Conservation (phyloP, 2,888 invertebrate species). For the Chrysina gloriosa region DNA sequence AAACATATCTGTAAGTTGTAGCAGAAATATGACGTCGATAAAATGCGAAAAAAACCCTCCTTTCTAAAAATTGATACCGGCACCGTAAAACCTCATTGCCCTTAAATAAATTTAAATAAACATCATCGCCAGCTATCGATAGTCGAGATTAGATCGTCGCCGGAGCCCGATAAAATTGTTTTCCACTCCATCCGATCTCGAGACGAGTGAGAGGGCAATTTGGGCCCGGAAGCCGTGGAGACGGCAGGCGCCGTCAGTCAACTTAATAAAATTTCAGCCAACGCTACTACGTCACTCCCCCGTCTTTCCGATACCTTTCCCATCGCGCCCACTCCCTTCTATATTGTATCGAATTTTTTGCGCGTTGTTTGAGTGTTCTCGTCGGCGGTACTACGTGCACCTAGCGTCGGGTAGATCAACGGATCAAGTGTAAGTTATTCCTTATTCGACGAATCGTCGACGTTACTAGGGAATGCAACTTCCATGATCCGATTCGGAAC, state of each 20-base stretch:
- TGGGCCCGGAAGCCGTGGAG: no score
- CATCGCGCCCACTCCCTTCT: no score
- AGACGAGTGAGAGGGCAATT: conserved; percentile 6
- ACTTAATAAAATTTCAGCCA: conserved; percentile 11
- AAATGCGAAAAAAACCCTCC: no score
- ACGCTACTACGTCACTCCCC: no score
- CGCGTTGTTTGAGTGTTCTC: conserved; percentile 1
- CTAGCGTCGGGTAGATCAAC: conserved; percentile 7
- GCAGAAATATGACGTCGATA: no score
- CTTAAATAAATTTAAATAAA: neutral
- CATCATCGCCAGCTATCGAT: conserved; percentile 5
- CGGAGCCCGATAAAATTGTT: neutral
- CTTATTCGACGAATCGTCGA: conserved; percentile 1
- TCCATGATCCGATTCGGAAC: no score
- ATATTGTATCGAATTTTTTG: neutral
- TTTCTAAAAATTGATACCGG: no score
- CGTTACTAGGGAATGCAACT: no score
- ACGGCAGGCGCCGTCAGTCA: conserved; percentile 8
- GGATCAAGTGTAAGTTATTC: conserved; percentile 12
- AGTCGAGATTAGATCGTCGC: neutral
- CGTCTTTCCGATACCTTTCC: no score
- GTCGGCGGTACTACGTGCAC: neutral
- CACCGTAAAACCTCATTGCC: no score
- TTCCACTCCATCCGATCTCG: conserved; percentile 11
- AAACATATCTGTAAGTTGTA: no score